These are phyloP conservation scores for Apostichopus californicus DNA, from an alignment of 35 echinoderm and acorn worm genomes.

Conservation along the genomic window DNA sequence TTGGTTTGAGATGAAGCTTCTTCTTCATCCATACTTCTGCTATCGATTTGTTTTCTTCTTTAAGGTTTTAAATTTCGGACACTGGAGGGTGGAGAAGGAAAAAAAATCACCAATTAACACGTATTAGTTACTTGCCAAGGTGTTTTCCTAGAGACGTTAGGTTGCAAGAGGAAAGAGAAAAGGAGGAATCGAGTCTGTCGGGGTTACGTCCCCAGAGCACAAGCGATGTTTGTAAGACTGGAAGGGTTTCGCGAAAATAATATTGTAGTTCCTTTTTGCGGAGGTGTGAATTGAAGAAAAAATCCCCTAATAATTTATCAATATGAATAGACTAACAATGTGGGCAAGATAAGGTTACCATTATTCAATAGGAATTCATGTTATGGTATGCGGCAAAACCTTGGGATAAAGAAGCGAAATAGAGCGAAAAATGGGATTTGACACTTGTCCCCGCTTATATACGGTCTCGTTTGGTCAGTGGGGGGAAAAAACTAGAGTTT, in stretches of 20 bases:
- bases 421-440: slow-evolving; percentile 45
- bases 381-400: slow-evolving; percentile 46
- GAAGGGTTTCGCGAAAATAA: slow-evolving; percentile 36
- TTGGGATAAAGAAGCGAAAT: slow-evolving; percentile 27
- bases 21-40: slow-evolving; percentile 8
- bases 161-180: neutral
- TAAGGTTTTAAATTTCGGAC: slow-evolving; percentile 33
- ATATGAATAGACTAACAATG: slow-evolving; percentile 48
- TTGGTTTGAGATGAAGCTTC: neutral
- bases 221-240: slow-evolving; percentile 15
- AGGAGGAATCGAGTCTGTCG: slow-evolving; percentile 2
- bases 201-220: slow-evolving; percentile 39
- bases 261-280: slow-evolving; percentile 17
- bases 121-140: slow-evolving; percentile 50
- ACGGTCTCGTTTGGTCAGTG: neutral
- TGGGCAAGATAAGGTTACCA: slow-evolving; percentile 31
- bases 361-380: slow-evolving; percentile 22
- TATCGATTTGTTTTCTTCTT: slow-evolving; percentile 43
- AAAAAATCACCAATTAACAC: slow-evolving; percentile 50
- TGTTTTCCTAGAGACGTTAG: slow-evolving; percentile 16
- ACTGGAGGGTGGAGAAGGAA: slow-evolving; percentile 23
- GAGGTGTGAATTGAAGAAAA: slow-evolving; percentile 41
- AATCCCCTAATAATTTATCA: slow-evolving; percentile 39
- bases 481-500: neutral
- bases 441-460: slow-evolving; percentile 24